phyloP scores from a whole-genome alignment of 2,797 vertebrate genomes.

The Gallinago nigripennis region DNA sequence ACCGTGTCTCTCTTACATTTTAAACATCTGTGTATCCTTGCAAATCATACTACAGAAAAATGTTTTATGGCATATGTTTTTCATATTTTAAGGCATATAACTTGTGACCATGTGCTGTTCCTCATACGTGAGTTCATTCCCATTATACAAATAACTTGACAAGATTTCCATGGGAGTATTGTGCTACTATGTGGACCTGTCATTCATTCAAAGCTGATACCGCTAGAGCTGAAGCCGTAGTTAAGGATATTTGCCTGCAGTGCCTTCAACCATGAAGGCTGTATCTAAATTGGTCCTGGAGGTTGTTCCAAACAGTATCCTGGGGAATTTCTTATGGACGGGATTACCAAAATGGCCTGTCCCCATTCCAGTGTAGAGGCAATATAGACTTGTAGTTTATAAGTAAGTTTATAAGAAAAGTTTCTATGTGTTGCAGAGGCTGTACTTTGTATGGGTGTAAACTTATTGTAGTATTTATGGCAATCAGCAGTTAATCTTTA shows the following conservation, averaged over 20 bases:
- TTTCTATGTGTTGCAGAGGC: not conserved
- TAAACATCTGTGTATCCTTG: too few species aligned
- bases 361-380: not conserved
- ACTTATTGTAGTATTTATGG: not conserved
- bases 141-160: fast-evolving
- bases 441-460: fast-evolving
- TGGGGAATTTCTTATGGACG: not conserved
- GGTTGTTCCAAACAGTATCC: not conserved
- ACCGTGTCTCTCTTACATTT: not conserved
- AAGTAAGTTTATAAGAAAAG: not conserved
- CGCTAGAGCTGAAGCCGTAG: not conserved
- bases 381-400: not conserved
- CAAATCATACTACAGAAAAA: not conserved
- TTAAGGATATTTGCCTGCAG: not conserved
- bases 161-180: not conserved
- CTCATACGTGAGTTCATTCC: not conserved
- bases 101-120: not conserved
- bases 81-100: not conserved
- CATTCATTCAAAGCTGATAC: not conserved
- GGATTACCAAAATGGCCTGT: not conserved
- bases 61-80: not conserved
- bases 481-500: not conserved
- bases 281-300: not conserved
- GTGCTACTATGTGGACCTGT: not conserved
- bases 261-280: not conserved